Conservation (phyloP, 2,797 vertebrate genomes). For the Sebastolobus altivelis region DNA sequence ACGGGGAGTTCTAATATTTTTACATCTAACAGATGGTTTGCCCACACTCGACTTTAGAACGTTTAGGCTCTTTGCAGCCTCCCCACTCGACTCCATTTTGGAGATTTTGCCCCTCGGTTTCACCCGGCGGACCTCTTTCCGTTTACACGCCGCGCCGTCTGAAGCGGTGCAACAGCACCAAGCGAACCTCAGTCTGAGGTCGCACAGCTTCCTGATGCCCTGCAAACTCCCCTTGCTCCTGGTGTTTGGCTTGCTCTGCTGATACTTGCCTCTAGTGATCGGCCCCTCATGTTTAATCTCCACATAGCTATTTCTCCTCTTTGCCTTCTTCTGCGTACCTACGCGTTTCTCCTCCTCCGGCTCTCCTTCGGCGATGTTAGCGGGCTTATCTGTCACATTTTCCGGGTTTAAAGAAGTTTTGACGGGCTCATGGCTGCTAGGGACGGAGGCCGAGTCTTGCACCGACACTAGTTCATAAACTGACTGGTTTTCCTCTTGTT, state of each 20-base stretch:
- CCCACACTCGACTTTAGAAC: not conserved
- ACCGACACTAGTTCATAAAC: not conserved
- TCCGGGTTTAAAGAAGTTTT: not conserved
- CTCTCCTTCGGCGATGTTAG: not conserved
- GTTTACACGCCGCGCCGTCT: not conserved
- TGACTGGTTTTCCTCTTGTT: not conserved
- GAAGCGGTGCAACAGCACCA: not conserved
- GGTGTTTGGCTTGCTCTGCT: constrained; percentile 1
- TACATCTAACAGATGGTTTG: not conserved
- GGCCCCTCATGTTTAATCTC: not conserved
- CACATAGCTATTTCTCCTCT: not conserved
- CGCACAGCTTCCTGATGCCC: accelerated
- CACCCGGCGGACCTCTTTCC: not conserved
- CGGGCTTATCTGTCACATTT: not conserved
- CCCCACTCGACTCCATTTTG: not conserved
- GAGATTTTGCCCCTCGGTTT: not conserved
- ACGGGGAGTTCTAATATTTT: not conserved
- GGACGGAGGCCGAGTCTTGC: not conserved
- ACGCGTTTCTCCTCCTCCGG: not conserved
- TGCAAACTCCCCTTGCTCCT: not conserved
- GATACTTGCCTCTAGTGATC: constrained; percentile 35
- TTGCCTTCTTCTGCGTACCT: not conserved
- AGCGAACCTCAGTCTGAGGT: not conserved
- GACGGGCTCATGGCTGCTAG: accelerated
- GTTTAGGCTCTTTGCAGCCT: not conserved